phyloP scores from a whole-genome alignment of 2,888 invertebrate species.

The Scotopteryx bipunctaria region DNA sequence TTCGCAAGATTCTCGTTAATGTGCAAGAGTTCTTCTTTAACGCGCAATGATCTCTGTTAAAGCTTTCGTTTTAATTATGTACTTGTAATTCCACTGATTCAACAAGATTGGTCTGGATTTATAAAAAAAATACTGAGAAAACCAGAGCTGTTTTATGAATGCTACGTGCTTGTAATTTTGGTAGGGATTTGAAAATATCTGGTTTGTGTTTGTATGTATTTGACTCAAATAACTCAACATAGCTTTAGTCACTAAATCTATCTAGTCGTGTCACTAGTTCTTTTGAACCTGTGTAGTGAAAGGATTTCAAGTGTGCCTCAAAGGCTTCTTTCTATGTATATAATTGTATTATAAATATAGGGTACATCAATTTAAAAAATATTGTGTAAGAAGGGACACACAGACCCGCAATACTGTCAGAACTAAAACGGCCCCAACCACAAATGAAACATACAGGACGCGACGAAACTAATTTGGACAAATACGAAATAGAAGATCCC shows the following conservation, averaged over 20 bases:
- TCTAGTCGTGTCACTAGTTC: no score
- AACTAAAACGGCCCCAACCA: background rate
- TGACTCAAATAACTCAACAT: no score
- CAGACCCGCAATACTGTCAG: background rate
- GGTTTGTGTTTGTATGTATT: no score
- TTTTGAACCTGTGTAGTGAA: no score
- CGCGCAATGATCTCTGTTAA: background rate
- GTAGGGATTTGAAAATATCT: no score
- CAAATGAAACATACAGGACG: conserved; percentile 8
- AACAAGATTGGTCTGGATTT: no score
- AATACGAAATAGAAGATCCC: conserved; percentile 10
- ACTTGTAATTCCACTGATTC: background rate
- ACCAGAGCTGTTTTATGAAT: no score
- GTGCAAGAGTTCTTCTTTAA: background rate
- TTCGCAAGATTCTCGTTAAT: conserved; percentile 12
- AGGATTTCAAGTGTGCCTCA: background rate
- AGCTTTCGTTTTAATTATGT: background rate
- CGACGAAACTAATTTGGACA: conserved; percentile 19
- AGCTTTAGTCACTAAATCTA: no score
- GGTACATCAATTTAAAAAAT: background rate
- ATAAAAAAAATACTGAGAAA: no score
- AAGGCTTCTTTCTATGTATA: no score
- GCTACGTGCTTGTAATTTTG: no score
- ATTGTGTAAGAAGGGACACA: background rate
- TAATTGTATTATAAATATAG: no score